Percentiles rank a stretch among this genome's conserved stretches.
phyloP scores from a whole-genome alignment of 2,113 vertebrate species.

The Solenodon paradoxus region DNA sequence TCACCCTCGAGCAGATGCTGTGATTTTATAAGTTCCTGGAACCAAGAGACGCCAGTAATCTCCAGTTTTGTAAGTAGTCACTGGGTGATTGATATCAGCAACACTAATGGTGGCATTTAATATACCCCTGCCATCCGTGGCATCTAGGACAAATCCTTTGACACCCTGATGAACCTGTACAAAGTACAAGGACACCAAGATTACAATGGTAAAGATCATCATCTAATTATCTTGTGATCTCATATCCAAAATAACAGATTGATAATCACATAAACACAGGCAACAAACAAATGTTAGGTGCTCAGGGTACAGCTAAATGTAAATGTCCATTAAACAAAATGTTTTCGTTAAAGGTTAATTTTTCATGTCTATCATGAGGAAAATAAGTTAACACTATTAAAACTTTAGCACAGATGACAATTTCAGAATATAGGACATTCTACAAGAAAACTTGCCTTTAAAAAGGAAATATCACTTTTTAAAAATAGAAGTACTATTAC shows the following conservation, averaged over 20 bases:
- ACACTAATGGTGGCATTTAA: slow-evolving; percentile 94
- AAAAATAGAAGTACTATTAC: slow-evolving; percentile 7
- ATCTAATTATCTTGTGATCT: neutral
- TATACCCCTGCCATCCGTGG: slow-evolving; percentile 88
- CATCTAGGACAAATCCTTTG: slow-evolving; percentile 93
- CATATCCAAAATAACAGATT: slow-evolving; percentile 14
- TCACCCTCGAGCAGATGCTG: slow-evolving; percentile 93
- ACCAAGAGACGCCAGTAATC: slow-evolving; percentile 97
- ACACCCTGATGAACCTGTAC: slow-evolving; percentile 91
- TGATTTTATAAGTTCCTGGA: slow-evolving; percentile 90
- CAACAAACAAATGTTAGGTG: neutral
- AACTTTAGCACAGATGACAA: neutral
- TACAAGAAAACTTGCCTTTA: slow-evolving; percentile 34
- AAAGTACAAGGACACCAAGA: slow-evolving; percentile 32
- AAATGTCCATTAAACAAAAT: slow-evolving; percentile 15
- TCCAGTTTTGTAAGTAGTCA: slow-evolving; percentile 90
- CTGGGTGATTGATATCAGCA: slow-evolving; percentile 86
- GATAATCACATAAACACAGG: slow-evolving; percentile 32
- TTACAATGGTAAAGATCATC: slow-evolving; percentile 32
- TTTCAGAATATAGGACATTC: slow-evolving; percentile 36
- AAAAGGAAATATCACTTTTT: slow-evolving; percentile 15
- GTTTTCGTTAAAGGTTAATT: neutral
- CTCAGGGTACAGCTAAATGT: neutral
- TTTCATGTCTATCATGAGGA: slow-evolving; percentile 22
- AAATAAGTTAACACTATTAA: slow-evolving; percentile 15